These are phyloP conservation scores for Premnoplex brunnescens DNA, from an alignment of 2,797 vertebrate genomes.

Conservation along the genomic window DNA sequence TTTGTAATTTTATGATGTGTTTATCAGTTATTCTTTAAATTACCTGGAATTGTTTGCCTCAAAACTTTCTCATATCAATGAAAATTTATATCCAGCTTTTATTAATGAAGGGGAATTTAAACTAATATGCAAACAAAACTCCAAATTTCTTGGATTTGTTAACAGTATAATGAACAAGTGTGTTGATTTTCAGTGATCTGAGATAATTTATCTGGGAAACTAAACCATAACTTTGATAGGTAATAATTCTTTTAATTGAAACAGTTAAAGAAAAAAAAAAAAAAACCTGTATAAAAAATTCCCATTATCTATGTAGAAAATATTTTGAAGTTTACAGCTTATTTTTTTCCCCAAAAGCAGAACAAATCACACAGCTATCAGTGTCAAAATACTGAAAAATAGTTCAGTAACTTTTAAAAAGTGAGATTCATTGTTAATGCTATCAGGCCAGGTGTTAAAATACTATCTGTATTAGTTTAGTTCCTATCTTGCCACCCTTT, in stretches of 20 bases:
- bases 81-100: not conserved
- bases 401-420: constrained; percentile 50
- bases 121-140: not conserved
- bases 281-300: not conserved
- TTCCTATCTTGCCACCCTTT: constrained; percentile 60
- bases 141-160: not conserved
- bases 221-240: not conserved
- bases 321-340: not conserved
- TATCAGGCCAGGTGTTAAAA: constrained; percentile 64
- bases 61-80: not conserved
- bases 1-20: not conserved
- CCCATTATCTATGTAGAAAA: not conserved
- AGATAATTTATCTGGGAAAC: not conserved
- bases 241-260: not conserved
- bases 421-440: constrained; percentile 56
- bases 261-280: not conserved
- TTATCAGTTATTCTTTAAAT: not conserved
- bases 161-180: not conserved
- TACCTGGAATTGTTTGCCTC: not conserved
- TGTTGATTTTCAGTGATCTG: not conserved
- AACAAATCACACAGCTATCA: not conserved
- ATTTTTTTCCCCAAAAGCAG: not conserved
- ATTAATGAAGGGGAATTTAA: not conserved
- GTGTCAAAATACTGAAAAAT: constrained; percentile 57
- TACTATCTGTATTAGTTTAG: constrained; percentile 68